Evolutionary conservation across 2,888 invertebrate genomes (phyloP).

Genomic region (Conistra vaccinii): DNA sequence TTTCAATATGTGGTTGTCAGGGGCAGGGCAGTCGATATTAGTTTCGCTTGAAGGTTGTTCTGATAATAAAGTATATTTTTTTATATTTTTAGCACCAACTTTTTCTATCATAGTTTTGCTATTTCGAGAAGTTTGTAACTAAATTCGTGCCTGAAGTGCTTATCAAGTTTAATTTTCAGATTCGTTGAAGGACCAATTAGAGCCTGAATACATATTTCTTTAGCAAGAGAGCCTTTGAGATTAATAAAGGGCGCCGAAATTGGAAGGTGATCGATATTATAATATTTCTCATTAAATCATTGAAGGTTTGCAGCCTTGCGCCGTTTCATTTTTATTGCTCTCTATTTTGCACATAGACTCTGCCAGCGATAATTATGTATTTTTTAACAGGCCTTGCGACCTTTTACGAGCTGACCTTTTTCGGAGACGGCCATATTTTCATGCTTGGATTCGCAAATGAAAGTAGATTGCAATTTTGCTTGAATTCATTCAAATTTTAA

Average conservation of each 20-base stretch:
- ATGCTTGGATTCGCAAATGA: conserved; percentile 29
- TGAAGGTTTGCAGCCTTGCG: conserved; percentile 24
- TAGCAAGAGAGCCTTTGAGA: conserved; percentile 11
- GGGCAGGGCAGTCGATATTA: not conserved
- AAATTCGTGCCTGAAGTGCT: conserved; percentile 26
- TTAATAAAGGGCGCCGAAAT: conserved; percentile 36
- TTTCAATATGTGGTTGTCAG: conserved; percentile 6
- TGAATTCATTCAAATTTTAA: conserved; percentile 3
- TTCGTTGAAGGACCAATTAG: conserved; percentile 20
- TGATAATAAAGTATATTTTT: conserved; percentile 6
- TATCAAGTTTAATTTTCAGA: conserved; percentile 25
- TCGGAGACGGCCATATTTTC: conserved; percentile 39
- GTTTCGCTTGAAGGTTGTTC: conserved; percentile 12
- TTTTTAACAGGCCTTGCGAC: conserved; percentile 50
- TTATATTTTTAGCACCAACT: conserved; percentile 7
- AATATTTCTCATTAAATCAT: conserved; percentile 29
- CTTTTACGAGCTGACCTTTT: conserved; percentile 53
- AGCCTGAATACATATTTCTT: conserved; percentile 27
- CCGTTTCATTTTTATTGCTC: conserved; percentile 41
- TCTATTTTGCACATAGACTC: conserved; percentile 31
- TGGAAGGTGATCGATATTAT: conserved; percentile 40
- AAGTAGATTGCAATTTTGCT: conserved; percentile 30
- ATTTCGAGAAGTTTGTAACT: conserved; percentile 29
- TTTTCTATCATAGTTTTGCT: conserved; percentile 41
- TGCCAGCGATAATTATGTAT: conserved; percentile 24